Conservation (phyloP, 2,113 vertebrate species). For the Apistogramma diplotaenia region DNA sequence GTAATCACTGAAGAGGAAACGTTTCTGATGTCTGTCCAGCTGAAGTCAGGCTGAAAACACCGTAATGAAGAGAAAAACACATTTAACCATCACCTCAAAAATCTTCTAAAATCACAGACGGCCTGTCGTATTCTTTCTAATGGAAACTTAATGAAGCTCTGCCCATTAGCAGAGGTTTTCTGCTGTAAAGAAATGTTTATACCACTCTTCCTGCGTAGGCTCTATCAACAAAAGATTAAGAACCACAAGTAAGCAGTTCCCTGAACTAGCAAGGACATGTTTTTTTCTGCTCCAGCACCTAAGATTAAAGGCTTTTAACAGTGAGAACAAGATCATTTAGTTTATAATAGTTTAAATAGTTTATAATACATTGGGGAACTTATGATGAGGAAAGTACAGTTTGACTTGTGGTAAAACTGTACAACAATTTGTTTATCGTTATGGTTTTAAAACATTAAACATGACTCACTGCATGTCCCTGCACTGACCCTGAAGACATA, state of each 20-base stretch:
- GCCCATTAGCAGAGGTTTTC: neutral
- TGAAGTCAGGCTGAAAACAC: neutral
- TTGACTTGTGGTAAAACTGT: neutral
- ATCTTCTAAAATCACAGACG: neutral
- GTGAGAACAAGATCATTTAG: accelerated
- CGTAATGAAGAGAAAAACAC: neutral
- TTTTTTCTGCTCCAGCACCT: conserved; percentile 2
- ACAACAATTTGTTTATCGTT: neutral
- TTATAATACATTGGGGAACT: neutral
- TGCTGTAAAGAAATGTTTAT: conserved; percentile 37
- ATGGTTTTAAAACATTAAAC: neutral
- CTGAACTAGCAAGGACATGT: neutral
- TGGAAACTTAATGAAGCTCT: neutral
- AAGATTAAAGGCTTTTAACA: neutral
- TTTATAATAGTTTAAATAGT: no score
- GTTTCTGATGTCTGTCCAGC: neutral
- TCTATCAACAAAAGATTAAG: neutral
- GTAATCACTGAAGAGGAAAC: neutral
- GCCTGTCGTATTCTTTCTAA: neutral
- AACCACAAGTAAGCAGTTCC: neutral
- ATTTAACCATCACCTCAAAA: neutral
- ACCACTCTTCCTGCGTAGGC: conserved; percentile 5
- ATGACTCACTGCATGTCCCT: neutral
- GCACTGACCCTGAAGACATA: neutral
- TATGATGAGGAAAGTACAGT: neutral